These are phyloP conservation scores for Hyperoplus lanceolatus DNA, from an alignment of 2,797 vertebrate species.

Conservation along the genomic window DNA sequence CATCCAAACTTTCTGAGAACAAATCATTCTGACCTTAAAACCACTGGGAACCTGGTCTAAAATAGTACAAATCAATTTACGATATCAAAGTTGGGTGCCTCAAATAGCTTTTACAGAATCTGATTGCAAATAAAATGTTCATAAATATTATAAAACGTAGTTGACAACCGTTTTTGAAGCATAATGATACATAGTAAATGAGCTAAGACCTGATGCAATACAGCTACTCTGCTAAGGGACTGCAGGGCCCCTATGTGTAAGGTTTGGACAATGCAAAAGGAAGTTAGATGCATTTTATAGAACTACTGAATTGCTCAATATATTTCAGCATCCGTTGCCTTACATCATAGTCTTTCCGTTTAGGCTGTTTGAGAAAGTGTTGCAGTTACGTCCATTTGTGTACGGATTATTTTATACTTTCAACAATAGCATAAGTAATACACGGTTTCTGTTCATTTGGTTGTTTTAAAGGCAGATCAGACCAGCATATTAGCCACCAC, in stretches of 20 bases:
- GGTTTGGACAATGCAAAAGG: conserved; percentile 12
- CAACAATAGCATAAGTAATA: background rate
- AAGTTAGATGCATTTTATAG: background rate
- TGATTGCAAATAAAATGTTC: too few species aligned
- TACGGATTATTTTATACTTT: background rate
- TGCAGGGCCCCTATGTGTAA: background rate
- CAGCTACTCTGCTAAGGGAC: background rate
- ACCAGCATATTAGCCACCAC: background rate
- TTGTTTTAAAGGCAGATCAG: background rate
- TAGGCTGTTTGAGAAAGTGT: background rate
- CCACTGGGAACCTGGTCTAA: background rate
- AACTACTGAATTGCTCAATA: conserved; percentile 6
- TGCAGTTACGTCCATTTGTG: background rate
- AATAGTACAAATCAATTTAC: too few species aligned
- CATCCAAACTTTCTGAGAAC: background rate
- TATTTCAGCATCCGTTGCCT: background rate
- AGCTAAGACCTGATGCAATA: background rate
- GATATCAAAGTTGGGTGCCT: too few species aligned
- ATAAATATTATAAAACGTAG: too few species aligned
- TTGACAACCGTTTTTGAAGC: too few species aligned
- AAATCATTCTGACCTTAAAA: conserved; percentile 3
- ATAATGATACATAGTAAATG: background rate
- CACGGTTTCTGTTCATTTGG: background rate
- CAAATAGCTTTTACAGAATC: too few species aligned
- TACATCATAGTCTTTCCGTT: background rate